Conservation (phyloP, 2,113 vertebrate species). For the Serilophus lunatus region DNA sequence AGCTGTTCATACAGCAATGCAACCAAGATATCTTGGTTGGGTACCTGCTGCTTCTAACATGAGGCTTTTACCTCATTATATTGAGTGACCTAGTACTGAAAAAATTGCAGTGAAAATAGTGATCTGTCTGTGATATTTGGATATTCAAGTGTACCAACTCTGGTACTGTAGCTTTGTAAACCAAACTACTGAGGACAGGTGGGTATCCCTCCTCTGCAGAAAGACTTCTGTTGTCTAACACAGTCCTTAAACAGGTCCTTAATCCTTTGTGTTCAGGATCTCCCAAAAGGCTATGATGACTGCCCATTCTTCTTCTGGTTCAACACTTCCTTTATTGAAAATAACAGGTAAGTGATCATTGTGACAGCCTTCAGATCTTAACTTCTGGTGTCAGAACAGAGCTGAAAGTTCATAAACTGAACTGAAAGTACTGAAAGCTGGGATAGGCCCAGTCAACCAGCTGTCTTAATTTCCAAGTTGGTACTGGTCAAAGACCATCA, state of each 20-base stretch:
- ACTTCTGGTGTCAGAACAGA: neutral
- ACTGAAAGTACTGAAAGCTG: neutral
- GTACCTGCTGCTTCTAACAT: neutral
- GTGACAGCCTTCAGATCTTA: neutral
- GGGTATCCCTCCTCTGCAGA: neutral
- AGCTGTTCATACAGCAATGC: neutral
- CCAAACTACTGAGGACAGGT: neutral
- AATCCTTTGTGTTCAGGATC: constrained; percentile 67
- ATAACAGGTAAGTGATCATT: constrained; percentile 79
- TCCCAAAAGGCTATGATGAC: constrained; percentile 89
- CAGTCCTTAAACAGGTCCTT: neutral
- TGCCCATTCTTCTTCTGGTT: constrained; percentile 97
- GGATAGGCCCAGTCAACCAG: neutral
- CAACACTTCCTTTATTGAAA: constrained; percentile 88
- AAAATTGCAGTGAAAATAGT: neutral
- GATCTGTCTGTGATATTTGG: neutral
- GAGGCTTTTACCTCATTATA: neutral
- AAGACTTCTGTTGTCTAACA: neutral
- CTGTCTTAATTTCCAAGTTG: neutral
- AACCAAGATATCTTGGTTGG: neutral
- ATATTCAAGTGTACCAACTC: neutral
- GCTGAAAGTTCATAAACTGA: neutral
- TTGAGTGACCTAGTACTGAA: neutral
- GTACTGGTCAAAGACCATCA: neutral
- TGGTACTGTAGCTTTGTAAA: neutral